Evolutionary conservation across 2,888 invertebrate genomes (phyloP).

Genomic region (Sphecodes monilicornis): DNA sequence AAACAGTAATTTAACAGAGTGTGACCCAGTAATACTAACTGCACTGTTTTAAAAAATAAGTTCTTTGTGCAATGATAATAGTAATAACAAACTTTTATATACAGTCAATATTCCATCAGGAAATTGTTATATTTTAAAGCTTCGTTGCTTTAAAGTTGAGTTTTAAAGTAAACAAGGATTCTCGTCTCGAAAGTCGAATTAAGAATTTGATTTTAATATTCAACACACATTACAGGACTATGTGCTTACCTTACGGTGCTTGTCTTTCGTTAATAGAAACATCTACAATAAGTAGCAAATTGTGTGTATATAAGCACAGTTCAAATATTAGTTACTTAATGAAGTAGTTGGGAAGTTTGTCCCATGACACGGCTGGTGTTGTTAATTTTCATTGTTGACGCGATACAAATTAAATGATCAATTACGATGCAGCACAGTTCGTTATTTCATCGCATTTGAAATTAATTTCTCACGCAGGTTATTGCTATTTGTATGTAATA

Average conservation of each 20-base stretch:
- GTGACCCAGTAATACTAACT: too few species aligned
- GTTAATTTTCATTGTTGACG: background rate
- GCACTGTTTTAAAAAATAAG: background rate
- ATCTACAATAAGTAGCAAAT: background rate
- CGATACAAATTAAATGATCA: conserved; percentile 9
- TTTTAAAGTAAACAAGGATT: background rate
- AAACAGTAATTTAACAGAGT: background rate
- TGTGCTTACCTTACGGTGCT: background rate
- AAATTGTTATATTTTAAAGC: background rate
- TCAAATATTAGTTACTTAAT: background rate
- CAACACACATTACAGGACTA: background rate
- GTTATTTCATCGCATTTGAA: background rate
- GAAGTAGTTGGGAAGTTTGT: conserved; percentile 1
- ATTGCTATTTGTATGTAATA: background rate
- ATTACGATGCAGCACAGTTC: background rate
- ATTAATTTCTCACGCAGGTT: background rate
- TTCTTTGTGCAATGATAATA: background rate
- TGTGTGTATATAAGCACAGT: background rate
- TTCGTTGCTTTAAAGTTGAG: background rate
- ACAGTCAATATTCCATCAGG: background rate
- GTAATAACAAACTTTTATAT: background rate
- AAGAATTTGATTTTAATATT: background rate
- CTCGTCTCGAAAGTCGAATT: background rate
- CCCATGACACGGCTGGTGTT: background rate
- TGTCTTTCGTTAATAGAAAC: background rate